These are phyloP conservation scores for Neogale vison DNA, from an alignment of 2,113 vertebrate species.

Conservation along the genomic window DNA sequence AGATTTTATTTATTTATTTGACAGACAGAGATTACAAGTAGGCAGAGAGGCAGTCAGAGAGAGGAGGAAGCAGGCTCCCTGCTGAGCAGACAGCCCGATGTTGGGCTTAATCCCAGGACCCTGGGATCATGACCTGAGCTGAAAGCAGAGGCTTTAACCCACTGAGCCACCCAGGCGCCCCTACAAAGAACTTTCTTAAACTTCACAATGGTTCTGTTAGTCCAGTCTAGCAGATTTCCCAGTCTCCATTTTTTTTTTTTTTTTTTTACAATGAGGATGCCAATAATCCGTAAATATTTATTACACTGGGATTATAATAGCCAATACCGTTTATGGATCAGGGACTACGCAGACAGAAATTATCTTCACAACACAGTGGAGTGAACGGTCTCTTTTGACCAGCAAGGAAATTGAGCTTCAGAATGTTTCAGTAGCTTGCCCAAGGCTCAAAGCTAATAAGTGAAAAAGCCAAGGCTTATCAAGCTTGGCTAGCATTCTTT, in stretches of 20 bases:
- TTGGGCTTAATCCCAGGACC: too few species aligned
- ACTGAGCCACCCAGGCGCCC: too few species aligned
- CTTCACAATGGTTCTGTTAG: neutral
- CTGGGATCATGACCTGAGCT: too few species aligned
- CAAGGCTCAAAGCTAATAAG: neutral
- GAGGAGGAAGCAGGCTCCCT: too few species aligned
- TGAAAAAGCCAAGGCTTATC: neutral
- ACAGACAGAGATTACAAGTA: too few species aligned
- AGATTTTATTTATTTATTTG: too few species aligned
- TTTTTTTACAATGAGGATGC: neutral
- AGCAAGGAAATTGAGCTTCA: neutral
- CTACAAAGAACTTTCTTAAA: slow-evolving; percentile 26
- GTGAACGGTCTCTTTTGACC: neutral
- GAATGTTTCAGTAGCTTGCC: neutral
- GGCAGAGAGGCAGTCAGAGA: too few species aligned
- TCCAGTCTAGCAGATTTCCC: slow-evolving; percentile 19
- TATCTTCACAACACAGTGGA: neutral
- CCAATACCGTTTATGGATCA: neutral
- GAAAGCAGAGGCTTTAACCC: too few species aligned
- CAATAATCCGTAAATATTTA: slow-evolving; percentile 62
- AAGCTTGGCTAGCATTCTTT: neutral
- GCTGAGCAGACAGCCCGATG: too few species aligned
- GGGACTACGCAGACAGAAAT: neutral
- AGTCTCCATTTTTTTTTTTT: neutral
- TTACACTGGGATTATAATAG: neutral